Evolutionary conservation across 2,113 vertebrate genomes (phyloP), one percentile per base, ranked within the genome.

Genomic region (Prionailurus viverrinus): DNA sequence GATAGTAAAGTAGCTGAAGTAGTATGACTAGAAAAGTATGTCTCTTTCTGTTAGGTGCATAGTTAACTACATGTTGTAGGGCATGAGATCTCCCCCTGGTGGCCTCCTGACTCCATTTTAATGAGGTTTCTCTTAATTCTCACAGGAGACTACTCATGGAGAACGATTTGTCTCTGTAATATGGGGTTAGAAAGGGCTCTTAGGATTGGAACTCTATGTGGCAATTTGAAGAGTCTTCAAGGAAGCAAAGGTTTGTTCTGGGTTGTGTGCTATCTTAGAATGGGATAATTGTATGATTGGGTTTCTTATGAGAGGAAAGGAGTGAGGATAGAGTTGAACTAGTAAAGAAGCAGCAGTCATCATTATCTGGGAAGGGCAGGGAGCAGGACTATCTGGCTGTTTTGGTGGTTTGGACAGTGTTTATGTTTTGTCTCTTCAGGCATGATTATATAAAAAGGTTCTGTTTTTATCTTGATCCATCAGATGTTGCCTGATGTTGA

Each of bases 401-500:
- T 65, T 76, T 85, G 81, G 23, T 78, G 12, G 21, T 39, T 91
- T 45, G 33, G 33, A 12, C 13, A 78, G 1, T 61, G 15, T 39
- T 94, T 0, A 10, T 78, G 11, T 68, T 84, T 65, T 51, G 41
- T 93, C 23, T 93, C 7, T 69, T 93, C 5, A 48, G 71, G 36
- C 7, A 3, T 48, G 7, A 41, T 76, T n/a, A 76, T n/a, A 76
- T 2, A 3, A 16, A 65, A 48, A 15, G 69, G 10, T 48, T 16
- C 66, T 45, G 21, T 55, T 90, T 73, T 36, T 27, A 53, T 90
- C 36, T 83, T 96, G 61, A 79, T 53, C 41, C 27, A 31, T 82
- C 33, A 51, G 39, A 63, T 39, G 13, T 51, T 71, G 31, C 63
- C 19, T 74, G 66, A 84, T 66, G 80, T 25, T 76, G 15, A 73